These are phyloP conservation scores for Atherinosoma microstoma DNA, from an alignment of 2,797 vertebrate genomes.

Conservation along the genomic window DNA sequence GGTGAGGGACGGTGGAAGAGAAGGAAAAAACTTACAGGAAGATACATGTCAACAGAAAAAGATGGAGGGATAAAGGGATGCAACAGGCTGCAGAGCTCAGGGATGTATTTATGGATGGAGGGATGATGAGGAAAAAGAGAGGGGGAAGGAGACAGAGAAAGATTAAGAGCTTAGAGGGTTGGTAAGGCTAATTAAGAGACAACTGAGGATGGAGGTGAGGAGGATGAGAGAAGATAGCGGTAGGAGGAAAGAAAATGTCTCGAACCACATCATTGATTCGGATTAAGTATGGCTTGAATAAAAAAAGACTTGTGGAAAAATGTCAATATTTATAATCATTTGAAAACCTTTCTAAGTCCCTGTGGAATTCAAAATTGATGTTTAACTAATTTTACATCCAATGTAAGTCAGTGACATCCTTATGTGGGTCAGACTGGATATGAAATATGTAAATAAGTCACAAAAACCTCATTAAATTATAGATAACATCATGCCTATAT, in stretches of 20 bases:
- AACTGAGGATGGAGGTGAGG: slow-evolving; percentile 48
- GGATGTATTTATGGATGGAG: slow-evolving; percentile 44
- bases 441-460: background rate
- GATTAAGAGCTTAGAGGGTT: slow-evolving; percentile 73
- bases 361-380: background rate
- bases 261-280: background rate
- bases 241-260: background rate
- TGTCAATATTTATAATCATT: background rate
- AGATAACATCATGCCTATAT: too few relatives aligned
- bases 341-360: too few relatives aligned
- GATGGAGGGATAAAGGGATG: slow-evolving; percentile 35
- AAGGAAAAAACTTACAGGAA: background rate
- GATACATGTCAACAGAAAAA: background rate
- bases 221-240: slow-evolving; percentile 7
- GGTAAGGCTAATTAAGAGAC: slow-evolving; percentile 71
- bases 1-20: background rate
- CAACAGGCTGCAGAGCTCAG: slow-evolving; percentile 51
- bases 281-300: background rate
- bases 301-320: background rate
- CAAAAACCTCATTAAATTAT: background rate
- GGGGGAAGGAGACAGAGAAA: slow-evolving; percentile 36
- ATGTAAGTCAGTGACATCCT: background rate
- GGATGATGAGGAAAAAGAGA: slow-evolving; percentile 34
- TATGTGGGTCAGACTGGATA: background rate
- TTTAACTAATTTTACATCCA: background rate